These are phyloP conservation scores for Amblyteles armatorius DNA, from an alignment of 2,888 invertebrate species.

Conservation along the genomic window DNA sequence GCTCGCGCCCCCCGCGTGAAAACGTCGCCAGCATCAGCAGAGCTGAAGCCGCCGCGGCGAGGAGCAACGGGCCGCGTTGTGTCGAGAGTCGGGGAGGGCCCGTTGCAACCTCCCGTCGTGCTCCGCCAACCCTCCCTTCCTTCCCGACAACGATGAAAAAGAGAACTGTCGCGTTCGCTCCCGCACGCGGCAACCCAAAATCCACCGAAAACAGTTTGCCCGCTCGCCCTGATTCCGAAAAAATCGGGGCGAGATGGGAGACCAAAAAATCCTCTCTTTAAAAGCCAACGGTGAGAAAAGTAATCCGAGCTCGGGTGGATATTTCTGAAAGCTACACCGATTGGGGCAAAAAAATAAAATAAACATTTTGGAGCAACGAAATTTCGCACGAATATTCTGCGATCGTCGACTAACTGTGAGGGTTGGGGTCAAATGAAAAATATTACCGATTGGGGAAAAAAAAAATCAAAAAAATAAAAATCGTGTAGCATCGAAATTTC, in stretches of 20 bases:
- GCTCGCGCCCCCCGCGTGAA: constrained; percentile 34
- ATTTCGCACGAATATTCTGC: background rate
- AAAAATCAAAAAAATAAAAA: background rate
- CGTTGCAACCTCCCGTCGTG: constrained; percentile 5
- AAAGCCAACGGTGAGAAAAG: background rate
- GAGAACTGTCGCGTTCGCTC: background rate
- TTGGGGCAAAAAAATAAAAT: background rate
- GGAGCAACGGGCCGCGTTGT: constrained; percentile 20
- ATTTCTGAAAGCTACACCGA: background rate
- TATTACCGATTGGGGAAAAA: background rate
- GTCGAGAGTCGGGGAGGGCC: background rate
- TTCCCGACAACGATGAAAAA: constrained; percentile 3
- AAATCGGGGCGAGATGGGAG: background rate
- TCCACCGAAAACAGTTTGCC: background rate
- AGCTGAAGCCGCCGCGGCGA: constrained; percentile 7
- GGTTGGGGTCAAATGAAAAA: background rate
- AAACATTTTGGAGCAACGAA: too few species aligned
- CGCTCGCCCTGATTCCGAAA: background rate
- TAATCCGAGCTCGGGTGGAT: background rate
- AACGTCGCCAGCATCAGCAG: constrained; percentile 34
- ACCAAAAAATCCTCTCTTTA: background rate
- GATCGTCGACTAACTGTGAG: background rate
- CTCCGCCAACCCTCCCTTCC: constrained; percentile 8
- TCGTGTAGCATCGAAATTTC: too few species aligned
- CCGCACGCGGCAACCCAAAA: background rate